Conservation (phyloP, 2,113 vertebrate genomes). For the Pseudopodoces humilis region DNA sequence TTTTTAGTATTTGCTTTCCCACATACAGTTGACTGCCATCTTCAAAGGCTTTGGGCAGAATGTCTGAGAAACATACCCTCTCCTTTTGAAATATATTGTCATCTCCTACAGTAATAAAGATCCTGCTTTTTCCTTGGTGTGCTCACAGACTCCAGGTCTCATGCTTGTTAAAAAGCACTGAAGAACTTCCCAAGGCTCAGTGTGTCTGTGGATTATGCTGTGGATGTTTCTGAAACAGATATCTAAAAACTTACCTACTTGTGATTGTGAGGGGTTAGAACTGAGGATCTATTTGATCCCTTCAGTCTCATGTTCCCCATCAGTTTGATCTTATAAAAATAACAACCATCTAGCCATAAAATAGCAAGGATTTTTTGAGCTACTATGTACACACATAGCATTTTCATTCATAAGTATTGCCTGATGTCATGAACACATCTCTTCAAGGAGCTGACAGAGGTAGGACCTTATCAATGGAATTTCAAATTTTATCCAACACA, state of each 20-base stretch:
- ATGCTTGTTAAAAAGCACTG: background rate
- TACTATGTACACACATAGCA: background rate
- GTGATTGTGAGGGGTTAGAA: background rate
- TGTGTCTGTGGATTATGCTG: background rate
- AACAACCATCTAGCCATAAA: background rate
- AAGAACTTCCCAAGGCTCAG: background rate
- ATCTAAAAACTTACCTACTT: background rate
- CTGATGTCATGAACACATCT: background rate
- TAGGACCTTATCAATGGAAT: background rate
- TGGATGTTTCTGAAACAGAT: background rate
- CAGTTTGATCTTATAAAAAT: background rate
- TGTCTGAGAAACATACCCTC: background rate
- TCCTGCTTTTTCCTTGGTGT: background rate
- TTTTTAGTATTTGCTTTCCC: background rate
- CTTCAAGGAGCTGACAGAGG: background rate
- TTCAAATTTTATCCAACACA: background rate
- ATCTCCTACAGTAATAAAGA: fast-evolving
- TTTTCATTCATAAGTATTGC: background rate
- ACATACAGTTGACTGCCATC: background rate
- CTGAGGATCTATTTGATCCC: background rate
- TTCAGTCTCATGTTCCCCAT: background rate
- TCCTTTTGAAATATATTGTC: background rate
- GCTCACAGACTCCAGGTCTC: background rate
- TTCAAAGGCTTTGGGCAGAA: background rate
- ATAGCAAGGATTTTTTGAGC: background rate